These are phyloP conservation scores for Mionectes macconnelli DNA, from an alignment of 2,113 vertebrate species.

Conservation along the genomic window DNA sequence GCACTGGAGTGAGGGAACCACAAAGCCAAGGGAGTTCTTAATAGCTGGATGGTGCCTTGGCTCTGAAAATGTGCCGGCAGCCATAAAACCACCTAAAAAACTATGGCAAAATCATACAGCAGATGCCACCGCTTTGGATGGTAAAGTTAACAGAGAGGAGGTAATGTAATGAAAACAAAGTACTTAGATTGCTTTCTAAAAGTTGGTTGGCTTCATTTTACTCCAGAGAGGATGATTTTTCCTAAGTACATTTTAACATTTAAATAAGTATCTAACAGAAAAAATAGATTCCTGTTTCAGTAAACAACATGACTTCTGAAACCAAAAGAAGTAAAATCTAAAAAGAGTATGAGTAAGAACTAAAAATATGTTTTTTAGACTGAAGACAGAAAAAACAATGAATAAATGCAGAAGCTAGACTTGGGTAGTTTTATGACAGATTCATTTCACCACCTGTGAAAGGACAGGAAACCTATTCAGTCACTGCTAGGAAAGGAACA, in stretches of 20 bases:
- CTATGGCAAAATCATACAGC: not conserved
- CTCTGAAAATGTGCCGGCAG: not conserved
- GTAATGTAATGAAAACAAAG: not conserved
- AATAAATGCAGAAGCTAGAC: conserved; percentile 7
- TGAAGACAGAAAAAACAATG: not conserved
- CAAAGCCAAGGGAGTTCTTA: not conserved
- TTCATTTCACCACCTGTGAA: not conserved
- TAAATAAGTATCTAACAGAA: not conserved
- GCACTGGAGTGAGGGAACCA: fast-evolving
- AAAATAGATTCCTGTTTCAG: not conserved
- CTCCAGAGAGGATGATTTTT: not conserved
- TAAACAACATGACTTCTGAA: not conserved
- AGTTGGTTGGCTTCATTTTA: not conserved
- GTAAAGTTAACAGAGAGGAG: not conserved
- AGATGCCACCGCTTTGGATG: not conserved
- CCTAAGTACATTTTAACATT: not conserved
- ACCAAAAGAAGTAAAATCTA: not conserved
- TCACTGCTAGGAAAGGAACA: not conserved
- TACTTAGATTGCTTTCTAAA: not conserved
- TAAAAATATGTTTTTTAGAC: not conserved
- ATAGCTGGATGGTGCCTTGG: not conserved
- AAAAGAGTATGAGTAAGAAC: not conserved
- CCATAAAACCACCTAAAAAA: not conserved
- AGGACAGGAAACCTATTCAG: not conserved
- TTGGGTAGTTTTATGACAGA: not conserved